Base-by-base conservation (phyloP, 2,888 invertebrate genomes). In the Chironomus tentans region DNA sequence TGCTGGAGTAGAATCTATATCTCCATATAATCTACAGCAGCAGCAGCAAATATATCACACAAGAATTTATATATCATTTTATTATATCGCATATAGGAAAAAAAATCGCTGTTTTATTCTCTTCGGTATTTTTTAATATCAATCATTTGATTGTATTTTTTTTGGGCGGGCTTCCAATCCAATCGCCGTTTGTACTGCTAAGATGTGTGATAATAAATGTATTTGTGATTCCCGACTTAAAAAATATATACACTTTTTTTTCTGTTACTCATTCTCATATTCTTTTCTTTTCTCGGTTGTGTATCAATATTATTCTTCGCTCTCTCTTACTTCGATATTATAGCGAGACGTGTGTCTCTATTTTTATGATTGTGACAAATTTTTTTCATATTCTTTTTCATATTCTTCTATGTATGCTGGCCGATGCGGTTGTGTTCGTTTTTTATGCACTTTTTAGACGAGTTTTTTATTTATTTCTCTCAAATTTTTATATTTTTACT, bases 121-220 rank as follows among this genome's bases (percentile, higher is more conserved):
- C 47, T 22, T 71, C 12, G 74, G 68, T 74, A 74, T 74, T 68
- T 73, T 62, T 74, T 74, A 74, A 74, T 74, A 74, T 74, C 74
- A 74, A 74, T 74, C 74, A 74, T 74, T 74, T 74, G 74, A 74
- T 74, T 74, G 74, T 74, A 68, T 62, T 38, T 38, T 65, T 74
- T 68, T 24, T 65, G 74, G 74, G 74, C 74, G 74, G 74, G 65
- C 74, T 61, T 74, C 61, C 38, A 38, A 38, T 38, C 68, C 65
- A 68, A 74, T 74, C 68, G 74, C 61, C 74, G 46, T 48, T 62
- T 22, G 72, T 13, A 72, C 22, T 65, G 22, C 13, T 21, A 22
- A 65, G 65, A 65, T 65, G 65, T 65, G 62, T 65, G 62, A 74
- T 74, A 74, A 74, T 68, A 74, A 74, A 74, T 74, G 74, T 74